Percentiles rank a stretch among this genome's conserved stretches.
phyloP scores from a whole-genome alignment of 1,140 invertebrate species.

The Prorops nasuta region DNA sequence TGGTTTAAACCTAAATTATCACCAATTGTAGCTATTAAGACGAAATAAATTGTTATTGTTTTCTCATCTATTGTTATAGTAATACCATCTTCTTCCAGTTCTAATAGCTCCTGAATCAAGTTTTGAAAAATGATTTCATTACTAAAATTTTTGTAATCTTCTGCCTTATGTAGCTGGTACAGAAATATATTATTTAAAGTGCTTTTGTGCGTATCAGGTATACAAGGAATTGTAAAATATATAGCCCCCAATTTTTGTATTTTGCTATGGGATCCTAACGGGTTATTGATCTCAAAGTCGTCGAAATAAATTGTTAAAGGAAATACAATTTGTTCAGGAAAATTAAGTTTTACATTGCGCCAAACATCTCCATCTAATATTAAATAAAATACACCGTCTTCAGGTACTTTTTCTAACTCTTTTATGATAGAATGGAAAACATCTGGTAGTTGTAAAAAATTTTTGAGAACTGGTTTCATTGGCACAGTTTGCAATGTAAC shows the following conservation, averaged over 20 bases:
- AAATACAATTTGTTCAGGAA: neutral
- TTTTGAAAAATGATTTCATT: constrained; percentile 44
- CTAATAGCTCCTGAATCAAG: constrained; percentile 4
- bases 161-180: constrained; percentile 14
- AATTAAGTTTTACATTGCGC: neutral
- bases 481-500: neutral
- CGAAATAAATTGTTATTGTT: constrained; percentile 5
- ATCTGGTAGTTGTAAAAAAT: constrained; percentile 27
- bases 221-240: constrained; percentile 17
- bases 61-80: neutral
- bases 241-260: constrained; percentile 25
- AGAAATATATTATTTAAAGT: constrained; percentile 19
- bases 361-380: neutral
- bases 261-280: constrained; percentile 13
- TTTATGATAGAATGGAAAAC: constrained; percentile 16
- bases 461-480: constrained; percentile 10
- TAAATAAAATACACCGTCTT: neutral
- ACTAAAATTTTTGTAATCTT: constrained; percentile 18
- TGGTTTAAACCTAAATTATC: too few species aligned
- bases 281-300: neutral
- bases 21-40: neutral
- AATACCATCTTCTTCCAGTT: neutral
- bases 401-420: neutral
- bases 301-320: too few species aligned
- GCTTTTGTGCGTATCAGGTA: constrained; percentile 13